phyloP scores from a whole-genome alignment of 2,113 vertebrate genomes.

The Sardina pilchardus region DNA sequence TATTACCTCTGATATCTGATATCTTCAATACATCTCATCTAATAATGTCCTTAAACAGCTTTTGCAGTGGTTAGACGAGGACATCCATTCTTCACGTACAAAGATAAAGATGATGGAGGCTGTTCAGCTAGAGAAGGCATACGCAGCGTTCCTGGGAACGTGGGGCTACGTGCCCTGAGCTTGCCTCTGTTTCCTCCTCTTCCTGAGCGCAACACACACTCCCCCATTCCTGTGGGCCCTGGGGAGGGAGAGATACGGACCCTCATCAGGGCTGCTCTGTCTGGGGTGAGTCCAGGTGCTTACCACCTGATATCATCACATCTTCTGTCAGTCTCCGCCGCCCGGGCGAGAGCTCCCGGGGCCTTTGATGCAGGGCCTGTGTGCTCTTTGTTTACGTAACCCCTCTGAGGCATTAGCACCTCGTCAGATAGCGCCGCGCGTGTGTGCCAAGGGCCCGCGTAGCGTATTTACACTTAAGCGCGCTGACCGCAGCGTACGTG shows the following conservation, averaged over 20 bases:
- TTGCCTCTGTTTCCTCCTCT: conserved; percentile 15
- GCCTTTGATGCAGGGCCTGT: conserved; percentile 15
- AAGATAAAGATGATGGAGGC: too few species aligned
- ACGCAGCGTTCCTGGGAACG: neutral
- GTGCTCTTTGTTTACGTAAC: conserved; percentile 40
- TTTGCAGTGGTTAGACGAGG: neutral
- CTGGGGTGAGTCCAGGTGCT: conserved; percentile 33
- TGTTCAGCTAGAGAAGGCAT: too few species aligned
- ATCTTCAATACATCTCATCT: neutral
- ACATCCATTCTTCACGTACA: neutral
- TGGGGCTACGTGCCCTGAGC: neutral
- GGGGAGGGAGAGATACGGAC: conserved; percentile 22
- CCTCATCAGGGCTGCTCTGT: conserved; percentile 30
- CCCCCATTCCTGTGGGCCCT: conserved; percentile 25
- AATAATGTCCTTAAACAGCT: neutral
- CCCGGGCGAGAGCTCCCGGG: conserved; percentile 36
- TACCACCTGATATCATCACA: conserved; percentile 43
- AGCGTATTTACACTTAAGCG: conserved; percentile 22
- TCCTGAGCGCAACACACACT: conserved; percentile 12
- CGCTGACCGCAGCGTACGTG: neutral
- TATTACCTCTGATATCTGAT: too few species aligned
- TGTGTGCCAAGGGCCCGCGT: conserved; percentile 13
- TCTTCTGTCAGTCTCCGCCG: conserved; percentile 29
- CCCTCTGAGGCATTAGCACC: conserved; percentile 36
- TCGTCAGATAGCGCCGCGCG: conserved; percentile 29